phyloP scores from a whole-genome alignment of 1,140 invertebrate species.

The Reticulitermes speratus region DNA sequence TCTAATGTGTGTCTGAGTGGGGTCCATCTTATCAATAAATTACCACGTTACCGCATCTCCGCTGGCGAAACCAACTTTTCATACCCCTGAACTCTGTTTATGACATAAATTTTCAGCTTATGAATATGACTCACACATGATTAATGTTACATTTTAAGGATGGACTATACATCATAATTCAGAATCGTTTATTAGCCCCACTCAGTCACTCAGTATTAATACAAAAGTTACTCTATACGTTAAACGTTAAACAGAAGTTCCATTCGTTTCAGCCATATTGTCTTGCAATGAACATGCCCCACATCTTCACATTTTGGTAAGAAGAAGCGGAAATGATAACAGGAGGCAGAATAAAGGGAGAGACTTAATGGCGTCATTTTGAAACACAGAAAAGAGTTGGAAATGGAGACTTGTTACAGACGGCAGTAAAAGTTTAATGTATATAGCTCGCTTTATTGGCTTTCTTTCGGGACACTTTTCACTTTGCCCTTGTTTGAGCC shows the following conservation, averaged over 20 bases:
- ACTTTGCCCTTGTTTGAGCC: not conserved
- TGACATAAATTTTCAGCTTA: no score
- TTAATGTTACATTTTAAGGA: not conserved
- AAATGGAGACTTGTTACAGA: not conserved
- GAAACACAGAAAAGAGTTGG: not conserved
- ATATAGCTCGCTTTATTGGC: not conserved
- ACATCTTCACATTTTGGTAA: not conserved
- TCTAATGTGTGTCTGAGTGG: no score
- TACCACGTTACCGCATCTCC: no score
- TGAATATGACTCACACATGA: not conserved
- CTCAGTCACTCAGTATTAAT: not conserved
- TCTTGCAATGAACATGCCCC: not conserved
- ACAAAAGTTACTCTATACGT: not conserved
- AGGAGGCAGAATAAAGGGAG: not conserved
- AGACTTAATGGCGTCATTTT: conserved; percentile 7
- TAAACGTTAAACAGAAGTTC: not conserved
- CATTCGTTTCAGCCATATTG: not conserved
- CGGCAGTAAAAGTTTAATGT: not conserved
- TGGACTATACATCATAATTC: not conserved
- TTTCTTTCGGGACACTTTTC: conserved; percentile 14
- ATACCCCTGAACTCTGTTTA: no score
- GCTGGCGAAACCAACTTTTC: no score
- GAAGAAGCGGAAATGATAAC: not conserved
- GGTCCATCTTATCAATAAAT: no score
- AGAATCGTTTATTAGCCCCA: not conserved